Evolutionary conservation across 2,797 vertebrate species (phyloP).

Genomic region (Garrulus glandarius): DNA sequence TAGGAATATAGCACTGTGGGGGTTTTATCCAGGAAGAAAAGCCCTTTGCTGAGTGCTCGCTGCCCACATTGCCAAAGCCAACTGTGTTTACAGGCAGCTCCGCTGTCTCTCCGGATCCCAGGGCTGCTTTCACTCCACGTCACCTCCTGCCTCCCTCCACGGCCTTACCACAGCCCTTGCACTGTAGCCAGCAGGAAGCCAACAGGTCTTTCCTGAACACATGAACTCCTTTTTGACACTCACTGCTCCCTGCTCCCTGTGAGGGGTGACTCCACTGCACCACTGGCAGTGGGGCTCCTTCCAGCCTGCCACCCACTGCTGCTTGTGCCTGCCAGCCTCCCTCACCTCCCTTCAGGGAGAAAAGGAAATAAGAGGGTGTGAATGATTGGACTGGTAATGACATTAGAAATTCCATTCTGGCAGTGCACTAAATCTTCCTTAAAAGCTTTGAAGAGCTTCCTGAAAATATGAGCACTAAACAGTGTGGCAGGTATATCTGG

Average conservation of each 20-base stretch:
- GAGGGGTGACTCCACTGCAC: neutral
- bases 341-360: neutral
- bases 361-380: neutral
- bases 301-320: neutral
- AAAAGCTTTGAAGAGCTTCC: neutral
- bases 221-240: neutral
- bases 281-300: rapidly evolving
- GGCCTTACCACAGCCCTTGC: neutral
- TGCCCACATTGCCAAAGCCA: neutral
- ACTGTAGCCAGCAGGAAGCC: neutral
- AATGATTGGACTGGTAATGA: neutral
- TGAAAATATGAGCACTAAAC: neutral
- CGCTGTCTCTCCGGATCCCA: rapidly evolving
- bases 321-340: rapidly evolving
- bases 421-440: neutral
- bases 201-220: neutral
- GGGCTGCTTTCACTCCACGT: rapidly evolving
- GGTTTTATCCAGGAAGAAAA: neutral
- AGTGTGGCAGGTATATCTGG: neutral
- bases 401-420: neutral
- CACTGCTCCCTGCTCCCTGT: rapidly evolving
- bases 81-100: neutral
- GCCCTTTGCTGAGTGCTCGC: neutral
- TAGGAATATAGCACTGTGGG: neutral
- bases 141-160: rapidly evolving